Conservation (phyloP, 2,888 invertebrate species). For the Dasysyrphus tricinctus region DNA sequence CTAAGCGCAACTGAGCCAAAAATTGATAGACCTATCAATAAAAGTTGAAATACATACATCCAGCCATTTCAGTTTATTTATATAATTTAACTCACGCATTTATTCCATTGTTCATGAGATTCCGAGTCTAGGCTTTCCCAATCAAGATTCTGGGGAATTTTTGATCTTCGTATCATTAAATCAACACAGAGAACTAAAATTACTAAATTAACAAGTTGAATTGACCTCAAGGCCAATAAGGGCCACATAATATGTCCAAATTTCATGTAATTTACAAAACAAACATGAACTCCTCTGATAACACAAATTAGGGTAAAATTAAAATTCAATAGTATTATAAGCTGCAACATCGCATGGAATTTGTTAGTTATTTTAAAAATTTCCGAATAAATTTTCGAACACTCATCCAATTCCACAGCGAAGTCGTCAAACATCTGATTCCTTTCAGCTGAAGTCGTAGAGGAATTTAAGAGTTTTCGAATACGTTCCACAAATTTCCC, state of each 20-base stretch:
- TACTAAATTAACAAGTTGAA: slow-evolving; percentile 78
- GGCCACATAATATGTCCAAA: slow-evolving; percentile 66
- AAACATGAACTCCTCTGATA: slow-evolving; percentile 77
- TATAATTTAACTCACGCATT: slow-evolving; percentile 77
- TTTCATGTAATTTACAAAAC: slow-evolving; percentile 77
- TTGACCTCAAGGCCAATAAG: slow-evolving; percentile 73
- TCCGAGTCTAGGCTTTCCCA: slow-evolving; percentile 79
- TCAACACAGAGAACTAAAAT: slow-evolving; percentile 78
- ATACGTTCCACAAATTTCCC: slow-evolving; percentile 36
- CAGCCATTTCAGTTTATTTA: not conserved
- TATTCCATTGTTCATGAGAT: slow-evolving; percentile 80
- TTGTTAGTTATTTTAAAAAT: slow-evolving; percentile 76
- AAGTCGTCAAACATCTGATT: slow-evolving; percentile 79
- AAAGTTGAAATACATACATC: not conserved
- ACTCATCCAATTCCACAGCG: slow-evolving; percentile 78
- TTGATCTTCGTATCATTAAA: slow-evolving; percentile 77
- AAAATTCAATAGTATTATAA: slow-evolving; percentile 79
- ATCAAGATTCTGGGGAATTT: slow-evolving; percentile 76
- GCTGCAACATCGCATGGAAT: slow-evolving; percentile 78
- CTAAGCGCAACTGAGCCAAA: not conserved
- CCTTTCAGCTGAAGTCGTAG: slow-evolving; percentile 76
- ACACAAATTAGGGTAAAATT: slow-evolving; percentile 79
- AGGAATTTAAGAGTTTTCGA: not conserved
- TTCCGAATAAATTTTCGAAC: slow-evolving; percentile 77
- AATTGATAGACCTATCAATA: slow-evolving; percentile 3